These are phyloP conservation scores for Ornithoptera alexandrae DNA, from an alignment of 2,888 invertebrate genomes.

Conservation along the genomic window DNA sequence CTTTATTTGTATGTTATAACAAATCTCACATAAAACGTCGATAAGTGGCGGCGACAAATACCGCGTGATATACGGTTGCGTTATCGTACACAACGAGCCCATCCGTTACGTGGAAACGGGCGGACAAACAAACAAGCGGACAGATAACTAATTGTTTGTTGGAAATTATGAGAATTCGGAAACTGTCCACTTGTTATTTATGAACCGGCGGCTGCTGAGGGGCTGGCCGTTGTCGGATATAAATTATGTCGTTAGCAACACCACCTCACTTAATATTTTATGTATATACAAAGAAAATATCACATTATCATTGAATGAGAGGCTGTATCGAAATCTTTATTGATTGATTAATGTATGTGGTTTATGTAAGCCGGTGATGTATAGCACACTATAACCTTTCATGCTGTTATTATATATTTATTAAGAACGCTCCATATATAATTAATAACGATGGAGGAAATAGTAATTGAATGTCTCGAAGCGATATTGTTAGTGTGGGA, in stretches of 20 bases:
- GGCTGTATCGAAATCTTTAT: conserved; percentile 12
- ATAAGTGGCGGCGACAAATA: conserved; percentile 41
- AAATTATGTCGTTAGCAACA: conserved; percentile 23
- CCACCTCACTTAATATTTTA: conserved; percentile 24
- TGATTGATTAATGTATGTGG: conserved; percentile 21
- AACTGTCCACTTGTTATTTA: conserved; percentile 15
- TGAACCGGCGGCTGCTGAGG: conserved; percentile 16
- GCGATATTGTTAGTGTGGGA: no score
- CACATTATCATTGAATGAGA: conserved; percentile 12
- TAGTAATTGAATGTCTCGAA: no score
- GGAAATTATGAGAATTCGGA: conserved; percentile 28
- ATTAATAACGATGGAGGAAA: neutral
- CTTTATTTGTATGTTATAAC: conserved; percentile 18
- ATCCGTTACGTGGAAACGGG: conserved; percentile 27
- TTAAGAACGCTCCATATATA: neutral
- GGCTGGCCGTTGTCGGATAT: neutral
- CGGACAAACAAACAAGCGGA: conserved; percentile 34
- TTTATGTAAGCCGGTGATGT: conserved; percentile 16
- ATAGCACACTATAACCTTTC: conserved; percentile 8
- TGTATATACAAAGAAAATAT: conserved; percentile 1
- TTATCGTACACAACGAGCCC: conserved; percentile 32
- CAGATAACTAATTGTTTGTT: conserved; percentile 35
- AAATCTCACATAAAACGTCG: conserved; percentile 34
- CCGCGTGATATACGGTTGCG: conserved; percentile 38
- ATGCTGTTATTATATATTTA: conserved; percentile 13